Conservation (phyloP, 2,113 vertebrate species). For the Chinchilla lanigera region DNA sequence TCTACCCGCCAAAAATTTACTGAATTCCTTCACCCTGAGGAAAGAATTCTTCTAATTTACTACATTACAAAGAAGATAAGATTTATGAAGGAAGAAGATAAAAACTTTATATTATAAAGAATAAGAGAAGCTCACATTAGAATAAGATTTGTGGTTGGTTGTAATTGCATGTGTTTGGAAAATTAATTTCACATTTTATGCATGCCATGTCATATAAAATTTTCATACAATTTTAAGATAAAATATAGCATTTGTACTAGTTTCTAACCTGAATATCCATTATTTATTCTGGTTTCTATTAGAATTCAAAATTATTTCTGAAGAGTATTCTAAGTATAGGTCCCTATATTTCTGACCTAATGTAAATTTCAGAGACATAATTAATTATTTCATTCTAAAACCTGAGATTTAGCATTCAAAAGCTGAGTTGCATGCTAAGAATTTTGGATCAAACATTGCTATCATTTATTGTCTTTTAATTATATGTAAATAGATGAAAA, state of each 20-base stretch:
- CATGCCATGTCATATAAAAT: background rate
- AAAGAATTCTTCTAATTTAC: background rate
- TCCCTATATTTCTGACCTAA: background rate
- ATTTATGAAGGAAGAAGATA: background rate
- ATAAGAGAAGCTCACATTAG: background rate
- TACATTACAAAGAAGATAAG: background rate
- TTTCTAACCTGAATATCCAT: background rate
- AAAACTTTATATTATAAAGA: background rate
- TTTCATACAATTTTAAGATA: background rate
- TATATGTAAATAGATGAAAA: background rate
- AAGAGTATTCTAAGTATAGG: background rate
- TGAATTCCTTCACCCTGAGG: background rate
- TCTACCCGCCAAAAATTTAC: background rate
- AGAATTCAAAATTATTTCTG: slow-evolving; percentile 10
- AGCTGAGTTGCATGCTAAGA: background rate
- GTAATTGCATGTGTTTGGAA: background rate
- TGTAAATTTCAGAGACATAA: background rate
- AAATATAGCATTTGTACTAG: background rate
- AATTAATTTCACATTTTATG: background rate
- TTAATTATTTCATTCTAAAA: background rate
- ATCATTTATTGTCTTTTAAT: background rate
- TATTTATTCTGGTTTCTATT: background rate
- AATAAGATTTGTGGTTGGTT: background rate
- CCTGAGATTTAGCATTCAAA: background rate
- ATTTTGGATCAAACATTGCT: background rate